Base-by-base conservation (phyloP, 2,113 vertebrate genomes). In the Myotis davidii region DNA sequence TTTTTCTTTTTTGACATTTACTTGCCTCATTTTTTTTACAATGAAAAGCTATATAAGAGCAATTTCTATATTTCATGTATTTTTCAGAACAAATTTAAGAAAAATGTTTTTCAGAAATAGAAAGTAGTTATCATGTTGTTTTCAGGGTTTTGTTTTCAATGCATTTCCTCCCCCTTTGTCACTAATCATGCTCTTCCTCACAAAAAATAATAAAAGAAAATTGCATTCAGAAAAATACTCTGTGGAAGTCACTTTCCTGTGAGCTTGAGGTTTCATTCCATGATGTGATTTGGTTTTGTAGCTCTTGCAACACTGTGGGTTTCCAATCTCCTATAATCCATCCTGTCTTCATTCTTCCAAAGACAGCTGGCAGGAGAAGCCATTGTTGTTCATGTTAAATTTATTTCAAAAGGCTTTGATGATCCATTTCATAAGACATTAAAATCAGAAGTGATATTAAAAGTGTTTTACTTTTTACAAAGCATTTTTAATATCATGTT, bases 61-160 rank as follows among this genome's bases (percentile, higher is more conserved):
- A 86, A 77, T 88, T 97, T 91, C n/a, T 96, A 32, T 79, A 90
- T 77, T 79, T 96, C 64, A 87, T 94, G 18, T 96, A 70, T 94
- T 95, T 90, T 90, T 77, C 59, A 96, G 45, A 74, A 52, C 32
- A 52, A 95, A 90, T 93, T 50, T 45, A 83, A n/a, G 34, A 94
- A 90, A 91, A 91, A 89, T 92, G 11, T 42, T 91, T 90, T 29
- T 94, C 52, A 91, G 34, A 96, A 96, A 96, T 88, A 96, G 6
- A 69, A 96, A 97, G 85, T 74, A 85, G 9, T 90, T 88, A 88
- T 37, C 64, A 81, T 61, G 34, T 56, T 97, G 27, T n/a, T 67
- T 95, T 85, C 77, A 78, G n/a, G 21, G 8, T 70, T 90, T 54
- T 65, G 25, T 39, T 88, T 87, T 91, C 54, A 67, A 37, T 0